Percentiles rank a stretch among this genome's conserved stretches.
Conservation (phyloP, 2,888 invertebrate genomes). For the Hipparchia sbordonii region DNA sequence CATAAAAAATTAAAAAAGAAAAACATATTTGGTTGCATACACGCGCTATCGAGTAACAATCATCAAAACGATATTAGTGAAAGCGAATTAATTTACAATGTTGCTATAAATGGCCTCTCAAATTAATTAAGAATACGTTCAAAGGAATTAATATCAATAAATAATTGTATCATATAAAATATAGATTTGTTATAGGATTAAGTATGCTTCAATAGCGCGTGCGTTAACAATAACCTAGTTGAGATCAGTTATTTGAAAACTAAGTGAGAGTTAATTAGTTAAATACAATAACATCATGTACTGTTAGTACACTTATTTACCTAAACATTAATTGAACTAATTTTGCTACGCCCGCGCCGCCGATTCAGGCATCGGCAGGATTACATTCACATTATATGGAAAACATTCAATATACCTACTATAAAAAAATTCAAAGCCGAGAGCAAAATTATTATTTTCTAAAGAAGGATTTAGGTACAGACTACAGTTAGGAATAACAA, state of each 20-base stretch:
- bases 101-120: background rate
- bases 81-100: slow-evolving; percentile 1
- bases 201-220: slow-evolving; percentile 16
- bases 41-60: slow-evolving; percentile 10
- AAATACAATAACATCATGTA: slow-evolving; percentile 31
- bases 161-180: no score
- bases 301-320: slow-evolving; percentile 40
- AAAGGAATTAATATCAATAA: no score
- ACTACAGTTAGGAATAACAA: no score
- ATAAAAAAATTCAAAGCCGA: no score
- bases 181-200: no score
- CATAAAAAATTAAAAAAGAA: slow-evolving; percentile 18
- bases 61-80: background rate
- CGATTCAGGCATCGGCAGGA: background rate
- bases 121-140: no score
- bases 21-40: slow-evolving; percentile 27
- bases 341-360: slow-evolving; percentile 28
- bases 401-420: background rate
- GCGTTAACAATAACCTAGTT: slow-evolving; percentile 44
- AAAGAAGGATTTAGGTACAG: no score
- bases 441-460: no score
- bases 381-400: slow-evolving; percentile 31
- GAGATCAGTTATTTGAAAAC: slow-evolving; percentile 55
- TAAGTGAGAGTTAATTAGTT: slow-evolving; percentile 37
- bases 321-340: slow-evolving; percentile 25